Evolutionary conservation across 2,888 invertebrate species (phyloP), one percentile per base, ranked within the genome.

Genomic region (Nesidiocoris tenuis): DNA sequence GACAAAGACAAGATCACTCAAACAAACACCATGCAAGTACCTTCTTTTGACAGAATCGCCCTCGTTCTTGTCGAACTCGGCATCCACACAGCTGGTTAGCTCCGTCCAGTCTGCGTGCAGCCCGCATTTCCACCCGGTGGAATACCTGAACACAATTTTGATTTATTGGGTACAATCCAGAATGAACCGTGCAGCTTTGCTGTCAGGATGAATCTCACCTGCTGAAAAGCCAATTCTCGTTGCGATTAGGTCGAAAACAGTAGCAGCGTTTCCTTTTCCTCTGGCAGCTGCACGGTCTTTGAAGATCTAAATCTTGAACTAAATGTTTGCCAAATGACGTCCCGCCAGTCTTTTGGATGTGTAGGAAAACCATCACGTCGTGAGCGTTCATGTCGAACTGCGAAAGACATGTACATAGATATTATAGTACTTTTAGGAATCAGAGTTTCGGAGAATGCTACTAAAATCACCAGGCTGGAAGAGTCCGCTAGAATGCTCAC

Each of bases 261-360:
- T 93, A 93, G 85, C 94, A 96, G 79, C 94, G 89, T 85, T 96
- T 96, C 80, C 92, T 88, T 81, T 91, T 90, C 79, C 92, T 88
- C 83, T 94, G 94, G 86, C 98, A 98, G 82, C 93, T 91, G 85
- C 98, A 98, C 59, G 97, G 97, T 81, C 94, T 89, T 87, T 95
- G 90, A 77, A 93, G 86, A 85, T 96, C 95, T 82, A 98, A 87
- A 86, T 98, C 95, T 85, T 93, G 92, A 76, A 98, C 98, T 81
- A 99, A 88, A 86, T 98, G 97, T 83, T 93, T 91, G 74, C 98
- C 99, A 84, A 99, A 98, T 5, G 95, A 91, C 57, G 98, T 98
- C 24, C 99, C 99, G 74, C 98, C 98, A 71, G 98, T 99, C 86
- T 99, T 99, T 85, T 99, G 99, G 84, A 99, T 98, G 84, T 99